Conservation (phyloP, 2,113 vertebrate genomes). For the Cheirogaleus medius region DNA sequence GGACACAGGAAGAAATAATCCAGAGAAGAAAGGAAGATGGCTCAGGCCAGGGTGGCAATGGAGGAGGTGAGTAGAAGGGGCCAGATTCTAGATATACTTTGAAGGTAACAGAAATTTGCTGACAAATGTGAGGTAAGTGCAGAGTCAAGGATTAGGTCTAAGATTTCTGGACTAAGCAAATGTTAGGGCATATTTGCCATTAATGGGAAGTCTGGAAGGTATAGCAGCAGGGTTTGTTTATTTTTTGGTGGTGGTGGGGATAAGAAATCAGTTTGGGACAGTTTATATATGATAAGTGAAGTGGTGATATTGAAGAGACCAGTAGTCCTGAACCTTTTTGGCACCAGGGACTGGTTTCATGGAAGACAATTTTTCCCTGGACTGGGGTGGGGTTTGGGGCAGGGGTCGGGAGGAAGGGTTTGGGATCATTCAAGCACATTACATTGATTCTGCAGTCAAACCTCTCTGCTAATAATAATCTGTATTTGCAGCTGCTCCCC, state of each 20-base stretch:
- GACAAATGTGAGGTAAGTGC: neutral
- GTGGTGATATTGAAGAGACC: neutral
- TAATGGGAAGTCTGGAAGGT: neutral
- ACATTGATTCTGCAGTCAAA: no score
- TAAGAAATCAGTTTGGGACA: neutral
- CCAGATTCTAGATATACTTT: neutral
- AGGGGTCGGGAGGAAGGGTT: no score
- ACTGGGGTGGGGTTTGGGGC: no score
- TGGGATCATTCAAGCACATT: no score
- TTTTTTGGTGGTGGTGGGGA: neutral
- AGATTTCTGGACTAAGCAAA: neutral
- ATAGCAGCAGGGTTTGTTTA: neutral
- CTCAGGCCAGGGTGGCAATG: neutral
- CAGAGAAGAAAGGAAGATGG: neutral
- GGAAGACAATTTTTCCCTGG: no score
- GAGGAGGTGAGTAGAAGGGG: neutral
- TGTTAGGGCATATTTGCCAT: neutral
- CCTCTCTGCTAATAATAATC: no score
- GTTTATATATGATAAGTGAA: neutral
- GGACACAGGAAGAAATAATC: neutral
- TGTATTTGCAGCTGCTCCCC: no score
- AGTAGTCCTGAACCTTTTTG: no score
- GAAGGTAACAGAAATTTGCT: neutral
- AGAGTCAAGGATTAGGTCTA: neutral
- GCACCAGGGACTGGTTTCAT: no score